A percentile compares a stretch with the other conserved stretches of the same genome.
These are phyloP conservation scores for Hirundichthys speculiger DNA, from an alignment of 2,113 vertebrate genomes.

Conservation along the genomic window DNA sequence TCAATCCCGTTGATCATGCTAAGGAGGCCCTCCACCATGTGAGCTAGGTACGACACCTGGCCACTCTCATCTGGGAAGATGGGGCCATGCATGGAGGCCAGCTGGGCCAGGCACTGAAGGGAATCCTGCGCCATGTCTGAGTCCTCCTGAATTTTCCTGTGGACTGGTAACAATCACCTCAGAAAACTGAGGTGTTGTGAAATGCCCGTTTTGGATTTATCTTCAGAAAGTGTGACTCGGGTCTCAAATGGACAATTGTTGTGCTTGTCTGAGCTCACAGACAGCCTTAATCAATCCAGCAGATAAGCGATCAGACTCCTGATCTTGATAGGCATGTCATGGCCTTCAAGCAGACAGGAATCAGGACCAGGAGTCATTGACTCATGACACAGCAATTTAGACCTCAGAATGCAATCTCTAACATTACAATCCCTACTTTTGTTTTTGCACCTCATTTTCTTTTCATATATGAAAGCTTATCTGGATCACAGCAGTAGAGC, in stretches of 20 bases:
- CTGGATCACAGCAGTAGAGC: too few species aligned
- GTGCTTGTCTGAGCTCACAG: constrained; percentile 22
- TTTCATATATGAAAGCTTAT: too few species aligned
- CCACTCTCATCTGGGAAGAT: constrained; percentile 95
- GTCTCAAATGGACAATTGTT: constrained; percentile 31
- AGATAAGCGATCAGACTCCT: constrained; percentile 14
- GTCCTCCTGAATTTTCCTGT: constrained; percentile 98
- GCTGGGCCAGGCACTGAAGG: constrained; percentile 96
- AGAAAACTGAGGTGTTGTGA: constrained; percentile 14
- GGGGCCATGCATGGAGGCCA: constrained; percentile 95
- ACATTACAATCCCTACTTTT: too few species aligned
- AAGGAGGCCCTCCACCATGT: constrained; percentile 97
- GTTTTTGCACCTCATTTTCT: too few species aligned
- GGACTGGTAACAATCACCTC: constrained; percentile 71
- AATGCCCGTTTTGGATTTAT: constrained; percentile 29
- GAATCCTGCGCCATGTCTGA: constrained; percentile 99
- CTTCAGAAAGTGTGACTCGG: constrained; percentile 10
- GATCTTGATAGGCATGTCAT: too few species aligned
- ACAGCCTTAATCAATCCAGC: constrained; percentile 37
- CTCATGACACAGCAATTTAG: too few species aligned
- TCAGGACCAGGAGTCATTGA: too few species aligned
- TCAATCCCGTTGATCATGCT: constrained; percentile 98
- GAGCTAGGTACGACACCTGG: constrained; percentile 96
- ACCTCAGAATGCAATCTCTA: too few species aligned
- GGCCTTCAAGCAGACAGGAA: too few species aligned